Evolutionary conservation across 1,140 invertebrate species (phyloP), one percentile per base, ranked within the genome.

Genomic region (Metaphire vulgaris): DNA sequence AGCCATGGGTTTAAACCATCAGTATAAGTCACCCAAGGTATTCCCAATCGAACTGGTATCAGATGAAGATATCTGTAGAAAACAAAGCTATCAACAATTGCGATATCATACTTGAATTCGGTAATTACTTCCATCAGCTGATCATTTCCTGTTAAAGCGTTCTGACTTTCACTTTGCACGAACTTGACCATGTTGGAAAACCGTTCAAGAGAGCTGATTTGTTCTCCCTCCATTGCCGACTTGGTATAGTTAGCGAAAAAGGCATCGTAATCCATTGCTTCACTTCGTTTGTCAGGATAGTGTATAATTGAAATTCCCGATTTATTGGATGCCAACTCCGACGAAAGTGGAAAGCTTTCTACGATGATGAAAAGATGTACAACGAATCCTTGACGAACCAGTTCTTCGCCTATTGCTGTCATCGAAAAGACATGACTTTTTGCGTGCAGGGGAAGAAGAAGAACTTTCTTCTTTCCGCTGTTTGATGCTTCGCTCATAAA

Each of bases 341-440:
- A 71, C 29, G 15, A 31, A 14, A 33, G 6, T 21, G 30, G 30
- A 71, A 30, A 29, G 0, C 1, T 71, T 56, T 56, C 41, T 32
- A 71, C 12, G 21, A 21, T 26, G n/a, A 32, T 30, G n/a, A n/a
- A n/a, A n/a, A n/a, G n/a, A 32, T 32, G 69, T 1, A 71, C 15
- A 33, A 28, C 6, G 69, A 1, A 2, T 71, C 69, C 0, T 2
- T 34, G 32, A 12, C 28, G 33, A 15, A 16, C 1, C 0, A 73
- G 33, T 26, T 34, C 72, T 34, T 29, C n/a, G 0, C 72, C 72
- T 0, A 73, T 73, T 16, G 26, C 32, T 12, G 32, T 41, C 32
- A 73, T 34, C 1, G 72, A 73, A 26, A 34, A 34, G n/a, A 73
- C 33, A 34, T 73, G 72, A 26, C 72, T 73, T 31, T 30, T 73